Conservation (phyloP, 2,888 invertebrate species). For the Sepioteuthis lessoniana region DNA sequence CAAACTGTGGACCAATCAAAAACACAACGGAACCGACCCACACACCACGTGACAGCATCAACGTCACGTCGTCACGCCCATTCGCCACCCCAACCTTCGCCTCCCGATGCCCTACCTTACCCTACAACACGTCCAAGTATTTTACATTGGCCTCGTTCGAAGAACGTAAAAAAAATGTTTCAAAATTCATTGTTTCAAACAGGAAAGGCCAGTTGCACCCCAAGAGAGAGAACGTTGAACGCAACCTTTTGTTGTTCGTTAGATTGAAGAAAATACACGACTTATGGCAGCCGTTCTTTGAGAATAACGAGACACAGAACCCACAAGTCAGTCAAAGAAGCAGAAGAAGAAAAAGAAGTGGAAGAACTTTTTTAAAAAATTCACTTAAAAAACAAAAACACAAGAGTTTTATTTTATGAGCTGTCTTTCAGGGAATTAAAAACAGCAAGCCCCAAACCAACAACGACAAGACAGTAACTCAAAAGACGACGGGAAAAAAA, state of each 20-base stretch:
- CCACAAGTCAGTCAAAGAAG: too few relatives aligned
- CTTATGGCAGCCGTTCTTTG: not conserved
- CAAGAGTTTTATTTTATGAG: too few relatives aligned
- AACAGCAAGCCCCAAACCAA: too few relatives aligned
- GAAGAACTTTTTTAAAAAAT: too few relatives aligned
- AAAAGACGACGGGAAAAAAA: too few relatives aligned
- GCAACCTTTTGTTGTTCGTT: not conserved
- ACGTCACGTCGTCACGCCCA: not conserved
- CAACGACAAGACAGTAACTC: too few relatives aligned
- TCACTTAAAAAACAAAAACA: too few relatives aligned
- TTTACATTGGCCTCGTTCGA: not conserved
- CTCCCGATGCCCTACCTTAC: not conserved
- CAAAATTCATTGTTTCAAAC: slow-evolving; percentile 17
- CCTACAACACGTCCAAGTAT: not conserved
- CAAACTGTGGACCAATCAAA: not conserved
- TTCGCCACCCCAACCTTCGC: not conserved
- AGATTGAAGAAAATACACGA: not conserved
- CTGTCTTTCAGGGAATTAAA: too few relatives aligned
- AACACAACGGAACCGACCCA: not conserved
- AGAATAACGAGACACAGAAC: not conserved
- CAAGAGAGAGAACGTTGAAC: not conserved
- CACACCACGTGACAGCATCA: not conserved
- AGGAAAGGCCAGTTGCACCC: not conserved
- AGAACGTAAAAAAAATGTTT: not conserved
- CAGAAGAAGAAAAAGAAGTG: too few relatives aligned